Evolutionary conservation across 2,888 invertebrate genomes (phyloP).

Genomic region (Ramazzottius varieornatus): DNA sequence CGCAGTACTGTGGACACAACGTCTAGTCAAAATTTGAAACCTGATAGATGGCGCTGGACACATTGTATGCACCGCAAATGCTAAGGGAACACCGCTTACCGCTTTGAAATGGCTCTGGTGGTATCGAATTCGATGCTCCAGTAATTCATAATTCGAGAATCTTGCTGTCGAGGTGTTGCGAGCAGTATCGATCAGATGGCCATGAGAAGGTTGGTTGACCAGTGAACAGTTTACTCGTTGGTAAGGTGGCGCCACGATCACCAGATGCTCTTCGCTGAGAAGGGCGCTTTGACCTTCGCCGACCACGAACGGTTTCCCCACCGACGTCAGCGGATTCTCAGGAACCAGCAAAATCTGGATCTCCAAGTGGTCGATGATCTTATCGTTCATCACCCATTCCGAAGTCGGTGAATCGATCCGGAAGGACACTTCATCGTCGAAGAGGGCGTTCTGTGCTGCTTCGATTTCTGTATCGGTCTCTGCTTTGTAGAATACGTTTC

Average conservation of each 20-base stretch:
- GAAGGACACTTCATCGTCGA: background rate
- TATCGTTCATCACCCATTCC: background rate
- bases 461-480: background rate
- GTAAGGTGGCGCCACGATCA: background rate
- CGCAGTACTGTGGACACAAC: too few relatives aligned
- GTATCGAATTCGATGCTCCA: background rate
- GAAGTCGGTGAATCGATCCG: background rate
- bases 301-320: background rate
- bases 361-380: constrained; percentile 3
- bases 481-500: too few relatives aligned
- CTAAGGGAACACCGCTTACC: background rate
- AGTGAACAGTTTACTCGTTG: background rate
- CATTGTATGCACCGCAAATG: too few relatives aligned
- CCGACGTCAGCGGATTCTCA: background rate
- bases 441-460: background rate
- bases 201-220: background rate
- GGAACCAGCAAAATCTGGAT: background rate
- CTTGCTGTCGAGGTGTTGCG: background rate
- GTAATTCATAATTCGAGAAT: background rate
- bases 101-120: background rate
- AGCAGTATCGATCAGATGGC: background rate
- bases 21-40: too few relatives aligned
- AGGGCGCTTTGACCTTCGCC: background rate
- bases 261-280: background rate
- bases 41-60: too few relatives aligned